A percentile compares a stretch with the other conserved stretches of the same genome.
These are phyloP conservation scores for Pteruthius melanotis DNA, from an alignment of 2,113 vertebrate species.

Conservation along the genomic window DNA sequence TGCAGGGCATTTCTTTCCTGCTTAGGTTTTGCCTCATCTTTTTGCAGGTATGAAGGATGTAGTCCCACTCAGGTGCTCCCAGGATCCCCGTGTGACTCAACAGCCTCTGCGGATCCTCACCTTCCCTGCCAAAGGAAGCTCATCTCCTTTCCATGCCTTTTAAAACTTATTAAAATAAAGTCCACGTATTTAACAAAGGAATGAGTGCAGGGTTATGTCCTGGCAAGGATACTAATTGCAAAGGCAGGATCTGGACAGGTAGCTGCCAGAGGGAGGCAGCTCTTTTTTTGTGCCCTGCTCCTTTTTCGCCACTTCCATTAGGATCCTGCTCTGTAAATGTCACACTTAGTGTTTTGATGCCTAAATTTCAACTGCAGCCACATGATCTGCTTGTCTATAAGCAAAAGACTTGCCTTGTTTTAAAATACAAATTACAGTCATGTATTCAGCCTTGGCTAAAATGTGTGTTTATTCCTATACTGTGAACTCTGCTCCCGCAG, in stretches of 20 bases:
- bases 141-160: constrained; percentile 10
- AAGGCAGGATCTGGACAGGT: background rate
- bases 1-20: background rate
- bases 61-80: background rate
- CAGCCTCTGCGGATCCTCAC: background rate
- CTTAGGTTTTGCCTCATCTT: rapidly evolving
- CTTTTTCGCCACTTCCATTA: background rate
- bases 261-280: background rate
- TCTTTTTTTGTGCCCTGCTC: background rate
- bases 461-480: background rate
- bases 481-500: background rate
- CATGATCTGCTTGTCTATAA: background rate
- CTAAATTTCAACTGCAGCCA: background rate
- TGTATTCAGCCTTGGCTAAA: constrained; percentile 6
- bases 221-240: background rate
- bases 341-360: background rate
- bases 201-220: background rate
- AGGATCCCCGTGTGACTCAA: background rate
- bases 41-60: background rate
- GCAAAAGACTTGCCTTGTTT: background rate
- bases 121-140: background rate
- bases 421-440: background rate
- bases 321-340: background rate
- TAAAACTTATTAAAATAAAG: constrained; percentile 13
- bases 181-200: background rate